These are phyloP conservation scores for Motacilla alba DNA, from an alignment of 2,113 vertebrate genomes.

Conservation along the genomic window DNA sequence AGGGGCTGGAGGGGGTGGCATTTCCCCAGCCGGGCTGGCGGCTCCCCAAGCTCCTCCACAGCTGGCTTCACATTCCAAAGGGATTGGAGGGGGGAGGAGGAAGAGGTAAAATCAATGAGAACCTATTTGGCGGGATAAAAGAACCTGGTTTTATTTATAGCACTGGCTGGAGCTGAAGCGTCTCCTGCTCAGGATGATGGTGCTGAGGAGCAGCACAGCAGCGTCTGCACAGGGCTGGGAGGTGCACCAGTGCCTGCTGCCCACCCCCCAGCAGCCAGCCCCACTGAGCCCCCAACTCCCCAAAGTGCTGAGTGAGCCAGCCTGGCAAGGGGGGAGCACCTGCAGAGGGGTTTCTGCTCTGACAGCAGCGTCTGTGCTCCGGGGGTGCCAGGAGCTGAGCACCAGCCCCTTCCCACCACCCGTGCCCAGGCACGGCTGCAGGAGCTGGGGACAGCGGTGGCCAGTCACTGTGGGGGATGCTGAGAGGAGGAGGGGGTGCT, in stretches of 20 bases:
- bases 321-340: neutral
- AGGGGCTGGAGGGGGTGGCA: neutral
- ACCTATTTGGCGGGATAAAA: conserved; percentile 26
- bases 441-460: neutral
- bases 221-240: neutral
- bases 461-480: neutral
- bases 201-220: neutral
- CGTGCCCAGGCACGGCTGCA: neutral
- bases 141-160: conserved; percentile 45
- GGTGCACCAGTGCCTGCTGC: neutral
- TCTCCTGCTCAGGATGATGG: neutral
- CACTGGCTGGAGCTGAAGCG: neutral
- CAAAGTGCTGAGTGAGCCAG: rapidly evolving
- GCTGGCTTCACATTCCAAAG: conserved; percentile 40
- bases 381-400: neutral
- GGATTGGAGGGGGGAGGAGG: neutral
- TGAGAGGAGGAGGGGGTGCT: rapidly evolving
- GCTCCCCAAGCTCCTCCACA: neutral
- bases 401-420: neutral
- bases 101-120: conserved; percentile 59
- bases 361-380: neutral
- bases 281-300: rapidly evolving
- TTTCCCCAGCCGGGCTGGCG: neutral
- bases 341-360: neutral
- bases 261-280: neutral